Percentiles rank a stretch among this genome's conserved stretches.
Evolutionary conservation across 1,140 invertebrate species (phyloP).

Genomic region (Pararge aegeria): DNA sequence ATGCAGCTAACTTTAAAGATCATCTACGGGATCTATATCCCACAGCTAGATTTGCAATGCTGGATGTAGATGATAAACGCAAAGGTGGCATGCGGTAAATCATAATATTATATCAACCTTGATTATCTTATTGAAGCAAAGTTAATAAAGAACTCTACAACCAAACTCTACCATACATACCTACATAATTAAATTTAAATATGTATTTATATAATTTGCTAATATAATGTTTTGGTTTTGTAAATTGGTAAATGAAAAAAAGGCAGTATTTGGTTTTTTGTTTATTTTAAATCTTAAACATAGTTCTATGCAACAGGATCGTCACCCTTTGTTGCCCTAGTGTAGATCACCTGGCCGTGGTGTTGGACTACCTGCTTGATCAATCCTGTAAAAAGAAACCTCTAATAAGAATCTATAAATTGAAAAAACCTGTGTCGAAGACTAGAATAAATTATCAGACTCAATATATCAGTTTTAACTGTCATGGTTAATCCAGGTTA

Average conservation of each 20-base stretch:
- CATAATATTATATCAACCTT: conserved; percentile 3
- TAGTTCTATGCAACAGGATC: conserved; percentile 81
- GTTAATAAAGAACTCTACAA: no score
- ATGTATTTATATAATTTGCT: no score
- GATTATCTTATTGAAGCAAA: no score
- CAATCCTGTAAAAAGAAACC: conserved; percentile 85
- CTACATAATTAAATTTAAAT: no score
- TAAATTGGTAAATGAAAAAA: conserved; percentile 28
- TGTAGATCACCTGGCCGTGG: conserved; percentile 98
- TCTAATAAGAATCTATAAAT: not conserved
- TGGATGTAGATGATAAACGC: conserved; percentile 56
- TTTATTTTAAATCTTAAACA: conserved; percentile 63
- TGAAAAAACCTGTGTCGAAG: not conserved
- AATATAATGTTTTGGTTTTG: no score
- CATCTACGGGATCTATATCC: conserved; percentile 54
- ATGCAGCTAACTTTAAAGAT: conserved; percentile 56
- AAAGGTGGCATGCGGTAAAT: conserved; percentile 37
- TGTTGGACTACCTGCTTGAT: conserved; percentile 99
- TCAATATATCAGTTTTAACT: conserved; percentile 82
- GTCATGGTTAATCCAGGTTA: conserved; percentile 65
- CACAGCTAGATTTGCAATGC: conserved; percentile 51
- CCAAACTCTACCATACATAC: no score
- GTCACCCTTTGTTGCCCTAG: conserved; percentile 96
- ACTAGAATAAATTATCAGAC: conserved; percentile 67
- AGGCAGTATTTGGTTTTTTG: conserved; percentile 39